Base-by-base conservation (phyloP, 2,888 invertebrate genomes). In the Drosophila lutescens region DNA sequence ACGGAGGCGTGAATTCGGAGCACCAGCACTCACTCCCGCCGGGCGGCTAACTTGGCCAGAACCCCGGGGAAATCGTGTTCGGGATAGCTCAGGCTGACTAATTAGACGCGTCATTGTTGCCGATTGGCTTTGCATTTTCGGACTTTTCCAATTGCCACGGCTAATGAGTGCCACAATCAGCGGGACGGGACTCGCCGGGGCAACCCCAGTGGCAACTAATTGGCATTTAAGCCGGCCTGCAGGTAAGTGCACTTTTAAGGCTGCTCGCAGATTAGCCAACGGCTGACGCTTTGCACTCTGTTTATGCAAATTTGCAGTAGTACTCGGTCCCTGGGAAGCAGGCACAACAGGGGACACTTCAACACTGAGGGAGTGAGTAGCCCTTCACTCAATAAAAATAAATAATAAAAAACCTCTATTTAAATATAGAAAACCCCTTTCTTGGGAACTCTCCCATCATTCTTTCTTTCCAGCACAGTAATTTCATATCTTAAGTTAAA, bases 41-140 rank as follows among this genome's bases (percentile, higher is more conserved):
- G 60, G 71, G 65, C 59, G 70, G 59, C 72, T 73, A 80, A 72
- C 55, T 69, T 69, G 67, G 47, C 63, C 67, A 47, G 61, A 32
- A 47, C 49, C 13, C 30, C 30, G 26, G 53, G 50, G 46, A 69
- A 86, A 82, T 85, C 82, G 82, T 88, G 86, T 73, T 49, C 70
- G 86, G 80, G 88, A 79, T 74, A 77, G 60, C 70, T 78, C 80
- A 71, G 66, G 63, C 86, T 77, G 88, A 88, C 88, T 83, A 83
- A 83, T 83, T 83, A 83, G 83, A 83, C 84, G 86, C 88, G 80
- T 83, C 82, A 88, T 83, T 88, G 86, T 83, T 70, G 76, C 80
- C 76, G 83, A 88, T 83, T 88, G 82, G 88, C 86, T 83, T 82
- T 83, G 81, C 85, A 81, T 78, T 88, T 67, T 78, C 70, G 80